phyloP scores from a whole-genome alignment of 2,888 invertebrate species.

The Conomelus anceps region DNA sequence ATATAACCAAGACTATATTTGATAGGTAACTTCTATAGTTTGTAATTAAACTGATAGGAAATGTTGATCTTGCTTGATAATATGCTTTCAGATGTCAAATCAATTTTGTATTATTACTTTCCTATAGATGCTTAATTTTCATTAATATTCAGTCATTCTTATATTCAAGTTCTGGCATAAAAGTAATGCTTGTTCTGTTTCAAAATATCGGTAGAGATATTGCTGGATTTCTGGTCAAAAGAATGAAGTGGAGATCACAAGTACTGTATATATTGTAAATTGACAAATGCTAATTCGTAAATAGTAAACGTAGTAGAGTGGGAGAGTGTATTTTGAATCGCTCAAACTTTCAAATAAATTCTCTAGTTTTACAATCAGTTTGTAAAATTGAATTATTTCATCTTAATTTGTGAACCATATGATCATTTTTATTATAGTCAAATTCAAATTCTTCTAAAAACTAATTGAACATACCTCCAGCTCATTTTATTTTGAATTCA shows the following conservation, averaged over 20 bases:
- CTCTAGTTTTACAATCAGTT: neutral
- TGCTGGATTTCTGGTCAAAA: neutral
- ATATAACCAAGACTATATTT: neutral
- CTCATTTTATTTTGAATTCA: neutral
- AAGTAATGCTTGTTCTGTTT: neutral
- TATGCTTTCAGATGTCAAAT: neutral
- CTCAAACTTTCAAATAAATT: neutral
- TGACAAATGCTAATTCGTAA: neutral
- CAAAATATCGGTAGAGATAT: neutral
- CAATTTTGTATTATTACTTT: neutral
- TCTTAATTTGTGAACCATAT: neutral
- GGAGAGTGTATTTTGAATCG: neutral
- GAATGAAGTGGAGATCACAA: neutral
- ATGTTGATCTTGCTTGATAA: neutral
- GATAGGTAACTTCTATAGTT: neutral
- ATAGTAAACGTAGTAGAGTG: neutral
- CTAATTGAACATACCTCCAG: neutral
- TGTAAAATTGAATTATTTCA: neutral
- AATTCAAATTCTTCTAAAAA: neutral
- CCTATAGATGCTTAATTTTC: neutral
- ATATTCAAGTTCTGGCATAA: neutral
- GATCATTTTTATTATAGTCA: neutral
- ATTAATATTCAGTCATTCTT: neutral
- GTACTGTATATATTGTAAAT: neutral
- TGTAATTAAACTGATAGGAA: neutral